Base-by-base conservation (phyloP, 1,140 invertebrate genomes). In the Ceratina japonica region DNA sequence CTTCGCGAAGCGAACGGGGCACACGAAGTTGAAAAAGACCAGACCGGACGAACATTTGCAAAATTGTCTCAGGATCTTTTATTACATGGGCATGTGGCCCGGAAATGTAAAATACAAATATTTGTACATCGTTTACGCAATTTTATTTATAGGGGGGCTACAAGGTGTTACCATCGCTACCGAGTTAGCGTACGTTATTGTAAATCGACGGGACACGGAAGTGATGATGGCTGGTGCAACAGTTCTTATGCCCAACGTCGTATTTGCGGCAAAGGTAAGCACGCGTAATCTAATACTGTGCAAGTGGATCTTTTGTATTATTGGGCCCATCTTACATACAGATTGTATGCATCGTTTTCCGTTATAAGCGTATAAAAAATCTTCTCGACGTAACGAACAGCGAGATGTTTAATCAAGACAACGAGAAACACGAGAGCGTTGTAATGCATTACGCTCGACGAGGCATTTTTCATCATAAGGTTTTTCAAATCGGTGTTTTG, bases 21-120 rank as follows among this genome's bases (percentile, higher is more conserved):
- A n/a, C 65, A 64, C 51, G 5, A 74, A 27, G 2, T 2, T 72
- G 20, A 75, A 20, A 44, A 62, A 75, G 7, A 75, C 87, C 0
- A 61, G 37, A 24, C 79, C 88, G 1, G 87, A 90, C 78, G 81
- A 86, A 64, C 87, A 90, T 22, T 64, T 90, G 0, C 65, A 70
- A 56, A 59, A 87, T 37, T 84, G 84, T 49, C 27, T 89, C 1
- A 69, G 56, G 15, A 78, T 90, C n/a, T 73, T 88, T 27, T 80
- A 82, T 56, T 89, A 82, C 22, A 65, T 89, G 37, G 89, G 89
- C 13, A 88, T 85, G 1, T 90, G 89, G 89, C 75, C 87, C 0
- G 80, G 80, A 18, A 5, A 22, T 3, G 56, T 62, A n/a, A 80
- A 63, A 8, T 77, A 77, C 5, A 74, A 76, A 10, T 44, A 22